Percentiles rank a stretch among this genome's conserved stretches.
Evolutionary conservation across 2,888 invertebrate species (phyloP).

Genomic region (Pimpla rufipes): DNA sequence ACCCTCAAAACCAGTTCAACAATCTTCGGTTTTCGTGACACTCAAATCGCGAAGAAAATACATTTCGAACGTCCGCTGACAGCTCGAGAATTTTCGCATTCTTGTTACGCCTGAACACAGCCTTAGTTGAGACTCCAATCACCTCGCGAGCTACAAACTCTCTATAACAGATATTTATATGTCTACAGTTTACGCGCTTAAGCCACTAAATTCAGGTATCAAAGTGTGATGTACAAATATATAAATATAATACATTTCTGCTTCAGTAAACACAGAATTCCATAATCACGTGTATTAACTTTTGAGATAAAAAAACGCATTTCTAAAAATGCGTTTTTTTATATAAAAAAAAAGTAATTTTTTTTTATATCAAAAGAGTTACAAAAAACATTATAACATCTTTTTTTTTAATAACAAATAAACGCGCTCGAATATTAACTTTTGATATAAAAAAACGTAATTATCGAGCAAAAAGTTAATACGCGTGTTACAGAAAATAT

Average conservation of each 20-base stretch:
- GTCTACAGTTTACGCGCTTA: background rate
- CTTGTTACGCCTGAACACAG: conserved; percentile 26
- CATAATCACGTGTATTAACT: background rate
- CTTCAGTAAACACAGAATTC: background rate
- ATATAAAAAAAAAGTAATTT: background rate
- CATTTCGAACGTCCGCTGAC: conserved; percentile 6
- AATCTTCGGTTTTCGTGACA: background rate
- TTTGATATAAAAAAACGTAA: background rate
- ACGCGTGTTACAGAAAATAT: background rate
- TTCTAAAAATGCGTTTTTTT: too few relatives aligned
- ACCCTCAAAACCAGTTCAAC: background rate
- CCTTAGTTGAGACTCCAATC: conserved; percentile 9
- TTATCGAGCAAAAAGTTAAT: background rate
- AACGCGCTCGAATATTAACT: too few relatives aligned
- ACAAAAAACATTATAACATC: too few relatives aligned
- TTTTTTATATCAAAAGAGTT: too few relatives aligned
- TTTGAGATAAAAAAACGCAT: background rate
- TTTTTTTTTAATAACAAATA: too few relatives aligned
- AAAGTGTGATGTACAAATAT: background rate
- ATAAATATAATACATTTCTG: background rate
- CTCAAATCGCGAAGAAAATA: background rate
- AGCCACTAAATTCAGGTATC: conserved; percentile 7
- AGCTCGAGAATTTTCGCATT: background rate
- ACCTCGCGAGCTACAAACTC: background rate
- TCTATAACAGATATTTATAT: background rate